These are phyloP conservation scores for Diprion similis DNA, from an alignment of 1,140 invertebrate genomes.

Conservation along the genomic window DNA sequence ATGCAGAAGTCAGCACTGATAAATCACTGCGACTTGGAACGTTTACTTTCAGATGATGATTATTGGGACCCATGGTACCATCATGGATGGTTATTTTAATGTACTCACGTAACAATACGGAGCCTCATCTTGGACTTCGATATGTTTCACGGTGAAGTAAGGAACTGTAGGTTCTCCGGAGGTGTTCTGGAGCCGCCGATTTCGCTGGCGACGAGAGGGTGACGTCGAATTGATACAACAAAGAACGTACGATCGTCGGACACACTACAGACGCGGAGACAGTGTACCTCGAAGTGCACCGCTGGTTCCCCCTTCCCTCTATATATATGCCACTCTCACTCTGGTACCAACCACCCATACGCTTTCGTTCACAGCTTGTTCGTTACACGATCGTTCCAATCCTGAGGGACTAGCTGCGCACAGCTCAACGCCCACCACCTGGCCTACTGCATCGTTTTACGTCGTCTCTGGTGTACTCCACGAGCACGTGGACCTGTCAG, in stretches of 20 bases:
- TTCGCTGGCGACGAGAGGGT: background rate
- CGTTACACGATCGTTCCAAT: constrained; percentile 2
- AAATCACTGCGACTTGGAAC: too few species aligned
- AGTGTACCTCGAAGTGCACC: constrained; percentile 54
- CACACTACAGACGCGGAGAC: constrained; percentile 53
- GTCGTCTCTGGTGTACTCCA: too few species aligned
- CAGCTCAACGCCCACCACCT: too few species aligned
- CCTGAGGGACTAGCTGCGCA: constrained; percentile 2
- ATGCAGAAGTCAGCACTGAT: too few species aligned
- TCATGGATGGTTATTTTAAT: too few species aligned
- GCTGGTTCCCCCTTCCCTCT: constrained; percentile 50
- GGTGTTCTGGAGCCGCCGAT: background rate
- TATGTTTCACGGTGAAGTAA: constrained; percentile 20
- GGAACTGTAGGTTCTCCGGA: background rate
- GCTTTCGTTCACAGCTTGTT: background rate
- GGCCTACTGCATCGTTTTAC: too few species aligned
- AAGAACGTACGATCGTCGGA: constrained; percentile 43
- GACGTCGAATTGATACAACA: constrained; percentile 15
- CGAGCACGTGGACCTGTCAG: too few species aligned
- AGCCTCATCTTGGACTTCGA: constrained; percentile 6
- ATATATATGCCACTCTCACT: constrained; percentile 52
- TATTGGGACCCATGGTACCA: too few species aligned
- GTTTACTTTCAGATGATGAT: too few species aligned
- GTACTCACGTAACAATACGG: background rate
- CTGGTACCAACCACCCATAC: constrained; percentile 35